Base-by-base conservation (phyloP, 1,140 invertebrate species). In the Pseudomyrmex flavicornis region DNA sequence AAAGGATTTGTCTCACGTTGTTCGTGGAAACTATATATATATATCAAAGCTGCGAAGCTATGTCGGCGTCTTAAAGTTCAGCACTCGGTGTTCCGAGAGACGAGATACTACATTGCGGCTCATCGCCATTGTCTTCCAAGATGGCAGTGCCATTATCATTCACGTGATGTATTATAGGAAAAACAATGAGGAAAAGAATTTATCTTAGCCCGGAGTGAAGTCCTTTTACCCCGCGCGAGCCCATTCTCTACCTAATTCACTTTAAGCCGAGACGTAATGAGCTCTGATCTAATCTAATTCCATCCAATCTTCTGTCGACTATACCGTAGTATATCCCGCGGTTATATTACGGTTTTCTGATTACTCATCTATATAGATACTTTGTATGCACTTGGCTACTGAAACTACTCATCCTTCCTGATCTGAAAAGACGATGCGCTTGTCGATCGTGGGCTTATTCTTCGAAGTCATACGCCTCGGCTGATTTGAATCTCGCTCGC, bases 271-370 rank as follows among this genome's bases (percentile, higher is more conserved):
- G 65, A 59, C 56, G 73, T 88, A 89, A 89, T 83, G 86, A 89
- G 87, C 83, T 88, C 87, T 85, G 87, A 89, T 89, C 87, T 89
- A 89, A 89, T 89, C 87, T 89, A 89, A 85, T 88, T 83, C 72
- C 73, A 73, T 85, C 77, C 87, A 88, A 89, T 88, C 87, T 86
- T 66, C 73, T 70, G 56, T 52, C 15, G 35, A 59, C 69, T 79
- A 80, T 77, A 58, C 50, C 35, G 35, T 35, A 7, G 35, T 73
- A 88, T 52, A 77, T 54, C 86, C 76, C 73, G 58, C 61, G 62
- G 68, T 86, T 85, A 35, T 35, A 85, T 88, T 82, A 85, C 52
- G 73, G 17, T 85, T 77, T 83, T 26, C 54, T 66, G 61, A 69
- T 63, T 61, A 69, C 46, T 35, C 20, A 82, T 46, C 74, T 82